Conservation (phyloP, 2,113 vertebrate species). For the Phalacrocorax carbo region DNA sequence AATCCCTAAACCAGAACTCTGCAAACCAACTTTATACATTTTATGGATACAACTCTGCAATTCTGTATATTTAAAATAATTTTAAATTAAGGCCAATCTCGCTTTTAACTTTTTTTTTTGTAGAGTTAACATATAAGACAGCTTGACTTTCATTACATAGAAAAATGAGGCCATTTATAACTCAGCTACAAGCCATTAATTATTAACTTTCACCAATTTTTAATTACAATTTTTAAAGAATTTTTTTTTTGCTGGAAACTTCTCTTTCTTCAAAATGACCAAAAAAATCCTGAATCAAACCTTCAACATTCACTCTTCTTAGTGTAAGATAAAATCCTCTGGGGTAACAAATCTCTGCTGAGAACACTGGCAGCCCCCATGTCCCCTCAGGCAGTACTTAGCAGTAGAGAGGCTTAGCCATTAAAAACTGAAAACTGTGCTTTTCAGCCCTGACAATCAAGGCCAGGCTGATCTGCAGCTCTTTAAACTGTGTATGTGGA, state of each 20-base stretch:
- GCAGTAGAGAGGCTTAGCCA: neutral
- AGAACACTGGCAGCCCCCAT: neutral
- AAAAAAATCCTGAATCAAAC: neutral
- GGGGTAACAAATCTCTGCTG: neutral
- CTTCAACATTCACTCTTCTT: neutral
- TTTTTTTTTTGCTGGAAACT: neutral
- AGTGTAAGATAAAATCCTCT: neutral
- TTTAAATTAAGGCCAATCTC: neutral
- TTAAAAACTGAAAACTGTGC: neutral
- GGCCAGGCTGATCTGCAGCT: neutral
- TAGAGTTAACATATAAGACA: neutral
- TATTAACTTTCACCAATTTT: constrained; percentile 23
- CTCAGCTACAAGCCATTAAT: constrained; percentile 7
- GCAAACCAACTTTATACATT: neutral
- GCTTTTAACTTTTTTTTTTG: neutral
- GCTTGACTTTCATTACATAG: constrained; percentile 14
- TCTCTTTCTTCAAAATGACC: neutral
- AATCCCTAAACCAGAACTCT: constrained; percentile 5
- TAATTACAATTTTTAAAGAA: neutral
- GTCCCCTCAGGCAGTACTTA: neutral
- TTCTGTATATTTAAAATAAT: neutral
- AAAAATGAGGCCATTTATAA: constrained; percentile 48
- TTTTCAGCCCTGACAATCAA: neutral
- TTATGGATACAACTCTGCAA: neutral
- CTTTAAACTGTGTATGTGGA: neutral